phyloP scores from a whole-genome alignment of 2,888 invertebrate genomes.

The Volucella bombylans region DNA sequence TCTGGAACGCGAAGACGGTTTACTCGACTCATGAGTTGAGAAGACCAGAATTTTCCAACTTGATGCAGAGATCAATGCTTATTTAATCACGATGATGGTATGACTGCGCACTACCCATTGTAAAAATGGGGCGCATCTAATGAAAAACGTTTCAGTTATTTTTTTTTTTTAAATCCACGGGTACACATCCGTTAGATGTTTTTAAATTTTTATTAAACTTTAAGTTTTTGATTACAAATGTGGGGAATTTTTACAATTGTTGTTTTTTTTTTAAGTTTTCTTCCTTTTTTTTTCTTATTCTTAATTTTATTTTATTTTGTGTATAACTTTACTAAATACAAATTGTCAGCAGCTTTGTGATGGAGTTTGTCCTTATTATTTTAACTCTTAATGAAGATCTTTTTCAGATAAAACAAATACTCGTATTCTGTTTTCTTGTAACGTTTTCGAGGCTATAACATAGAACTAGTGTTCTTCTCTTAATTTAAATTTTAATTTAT shows the following conservation, averaged over 20 bases:
- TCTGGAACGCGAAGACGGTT: too few relatives aligned
- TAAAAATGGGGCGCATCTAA: background rate
- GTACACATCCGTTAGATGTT: too few relatives aligned
- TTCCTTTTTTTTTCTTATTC: background rate
- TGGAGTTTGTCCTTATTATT: constrained; percentile 14
- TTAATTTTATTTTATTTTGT: too few relatives aligned
- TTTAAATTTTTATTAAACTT: constrained; percentile 29
- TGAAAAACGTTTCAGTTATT: background rate
- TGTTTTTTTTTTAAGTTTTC: constrained; percentile 20
- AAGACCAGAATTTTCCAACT: too few relatives aligned
- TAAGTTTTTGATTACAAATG: constrained; percentile 55
- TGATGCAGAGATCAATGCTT: too few relatives aligned
- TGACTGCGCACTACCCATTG: too few relatives aligned
- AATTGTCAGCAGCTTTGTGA: constrained; percentile 38
- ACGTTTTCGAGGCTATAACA: constrained; percentile 25
- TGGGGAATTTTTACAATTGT: constrained; percentile 54
- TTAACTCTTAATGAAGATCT: background rate
- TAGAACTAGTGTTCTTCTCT: background rate
- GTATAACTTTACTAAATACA: constrained; percentile 34
- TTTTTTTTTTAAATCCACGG: background rate
- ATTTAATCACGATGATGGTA: too few relatives aligned
- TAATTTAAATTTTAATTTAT: constrained; percentile 27
- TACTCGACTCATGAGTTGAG: too few relatives aligned
- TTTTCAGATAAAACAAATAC: constrained; percentile 11
- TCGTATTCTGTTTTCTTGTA: background rate